These are phyloP conservation scores for Apotomis turbidana DNA, from an alignment of 2,888 invertebrate genomes.

Conservation along the genomic window DNA sequence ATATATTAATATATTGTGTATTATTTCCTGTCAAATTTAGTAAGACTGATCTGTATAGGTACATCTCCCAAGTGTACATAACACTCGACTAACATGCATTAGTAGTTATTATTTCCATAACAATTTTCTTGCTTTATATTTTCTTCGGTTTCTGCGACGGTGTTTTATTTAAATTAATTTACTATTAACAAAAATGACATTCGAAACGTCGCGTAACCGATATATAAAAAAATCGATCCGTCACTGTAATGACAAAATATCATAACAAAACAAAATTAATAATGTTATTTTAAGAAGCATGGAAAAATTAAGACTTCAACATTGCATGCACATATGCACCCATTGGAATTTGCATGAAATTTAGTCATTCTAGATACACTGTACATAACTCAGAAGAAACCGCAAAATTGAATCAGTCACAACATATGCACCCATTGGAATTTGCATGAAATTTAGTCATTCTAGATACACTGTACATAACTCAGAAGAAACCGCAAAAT, in stretches of 20 bases:
- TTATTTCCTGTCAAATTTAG: too few species aligned
- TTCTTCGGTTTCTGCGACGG: too few species aligned
- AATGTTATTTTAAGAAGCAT: neutral
- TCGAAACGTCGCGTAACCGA: too few species aligned
- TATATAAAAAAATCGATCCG: too few species aligned
- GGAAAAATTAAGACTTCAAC: neutral
- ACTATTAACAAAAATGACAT: too few species aligned
- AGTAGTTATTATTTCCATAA: neutral
- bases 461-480: neutral
- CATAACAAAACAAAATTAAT: too few species aligned
- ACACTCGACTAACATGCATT: too few species aligned
- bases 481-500: neutral
- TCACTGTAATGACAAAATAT: too few species aligned
- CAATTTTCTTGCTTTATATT: neutral
- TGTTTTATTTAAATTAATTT: too few species aligned
- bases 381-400: neutral
- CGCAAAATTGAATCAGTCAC: neutral
- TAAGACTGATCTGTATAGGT: too few species aligned
- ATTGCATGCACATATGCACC: slow-evolving; percentile 8
- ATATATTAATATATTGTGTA: too few species aligned
- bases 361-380: neutral
- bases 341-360: neutral
- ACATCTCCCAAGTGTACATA: too few species aligned
- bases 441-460: neutral
- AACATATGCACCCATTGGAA: neutral